Base-by-base conservation (phyloP, 1,140 invertebrate species). In the Micrasema minimum region DNA sequence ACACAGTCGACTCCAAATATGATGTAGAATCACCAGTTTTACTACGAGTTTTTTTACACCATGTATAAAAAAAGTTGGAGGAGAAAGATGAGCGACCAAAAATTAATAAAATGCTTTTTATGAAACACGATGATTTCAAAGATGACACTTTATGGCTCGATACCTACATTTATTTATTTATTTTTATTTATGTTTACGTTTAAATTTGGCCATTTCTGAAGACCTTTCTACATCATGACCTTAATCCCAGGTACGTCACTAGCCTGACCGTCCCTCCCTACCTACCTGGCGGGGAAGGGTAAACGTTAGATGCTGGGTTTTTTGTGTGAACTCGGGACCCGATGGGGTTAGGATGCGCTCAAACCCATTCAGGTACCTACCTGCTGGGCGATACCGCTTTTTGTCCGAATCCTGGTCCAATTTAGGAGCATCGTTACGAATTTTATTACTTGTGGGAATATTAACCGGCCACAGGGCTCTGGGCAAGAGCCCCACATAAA, bases 401-500 rank as follows among this genome's bases (percentile, higher is more conserved):
- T 41, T 59, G 38, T 43, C 11, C 35, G 31, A 35, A 59, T 59
- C 22, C 37, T 11, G 37, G 55, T 12, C 55, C 55, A 59, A 59
- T 59, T 59, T 59, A 38, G 55, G 35, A 12, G 14, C 55, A 59
- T 59, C 35, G 55, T 59, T 59, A 59, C 55, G 55, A 59, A 11
- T 59, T 59, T 59, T 59, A 59, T 59, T 59, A 59, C 55, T 11
- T 16, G 37, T 59, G 55, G 16, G 55, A 59, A 43, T 59, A 59
- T 59, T 38, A 59, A 38, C 16, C 18, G 51, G 31, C 26, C 51
- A 31, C 51, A 26, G 51, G 26, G 26, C 26, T 2, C 26, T 31
- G n/a, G n/a, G n/a, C n/a, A n/a, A n/a, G n/a, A n/a, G n/a, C n/a
- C n/a, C n/a, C n/a, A n/a, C n/a, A n/a, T n/a, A n/a, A n/a, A n/a